Percentiles rank a stretch among this genome's conserved stretches.
These are phyloP conservation scores for Otus sunia DNA, from an alignment of 2,113 vertebrate genomes.

Conservation along the genomic window DNA sequence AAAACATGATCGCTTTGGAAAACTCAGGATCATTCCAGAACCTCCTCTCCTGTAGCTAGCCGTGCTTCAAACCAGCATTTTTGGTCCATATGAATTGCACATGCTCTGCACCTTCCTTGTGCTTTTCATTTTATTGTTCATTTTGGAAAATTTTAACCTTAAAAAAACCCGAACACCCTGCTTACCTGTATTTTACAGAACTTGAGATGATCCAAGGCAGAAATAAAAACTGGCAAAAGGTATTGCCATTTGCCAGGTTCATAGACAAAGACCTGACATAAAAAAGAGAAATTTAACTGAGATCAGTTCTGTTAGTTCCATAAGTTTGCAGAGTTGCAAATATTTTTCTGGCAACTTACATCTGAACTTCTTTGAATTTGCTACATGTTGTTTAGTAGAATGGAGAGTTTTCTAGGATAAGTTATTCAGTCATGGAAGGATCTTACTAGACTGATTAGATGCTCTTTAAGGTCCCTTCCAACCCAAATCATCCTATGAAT, in stretches of 20 bases:
- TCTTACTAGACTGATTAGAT: not conserved
- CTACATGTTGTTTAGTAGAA: not conserved
- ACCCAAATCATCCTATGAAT: too few relatives aligned
- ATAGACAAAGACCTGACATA: not conserved
- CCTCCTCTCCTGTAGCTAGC: not conserved
- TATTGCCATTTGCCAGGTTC: not conserved
- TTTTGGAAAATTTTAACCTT: not conserved
- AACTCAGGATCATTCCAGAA: not conserved
- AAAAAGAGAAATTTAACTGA: not conserved
- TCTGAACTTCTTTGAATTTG: accelerated
- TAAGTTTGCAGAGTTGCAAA: not conserved
- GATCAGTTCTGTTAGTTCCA: not conserved
- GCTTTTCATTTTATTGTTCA: not conserved
- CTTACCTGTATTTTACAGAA: not conserved
- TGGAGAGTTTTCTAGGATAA: not conserved
- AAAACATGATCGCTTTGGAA: not conserved
- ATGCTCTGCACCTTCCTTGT: not conserved
- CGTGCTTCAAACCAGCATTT: not conserved
- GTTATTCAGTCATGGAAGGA: not conserved
- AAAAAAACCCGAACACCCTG: not conserved
- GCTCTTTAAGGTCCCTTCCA: too few relatives aligned
- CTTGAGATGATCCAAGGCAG: not conserved
- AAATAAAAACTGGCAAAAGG: not conserved
- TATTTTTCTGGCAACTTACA: not conserved
- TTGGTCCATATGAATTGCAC: accelerated